A percentile compares a stretch with the other conserved stretches of the same genome.
Evolutionary conservation across 2,888 invertebrate species (phyloP).

Genomic region (Gastracanthus pulcherrimus): DNA sequence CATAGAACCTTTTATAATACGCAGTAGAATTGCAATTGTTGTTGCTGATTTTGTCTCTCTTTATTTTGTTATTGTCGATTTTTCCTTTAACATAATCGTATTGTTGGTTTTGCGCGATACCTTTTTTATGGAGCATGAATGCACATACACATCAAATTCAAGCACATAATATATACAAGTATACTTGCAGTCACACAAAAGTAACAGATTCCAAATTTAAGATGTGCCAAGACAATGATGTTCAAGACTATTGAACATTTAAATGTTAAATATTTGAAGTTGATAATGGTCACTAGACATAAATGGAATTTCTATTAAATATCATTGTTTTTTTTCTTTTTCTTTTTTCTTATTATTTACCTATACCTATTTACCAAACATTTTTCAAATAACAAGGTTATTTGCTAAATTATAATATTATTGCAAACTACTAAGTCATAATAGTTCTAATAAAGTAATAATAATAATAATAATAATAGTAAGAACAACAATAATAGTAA

Average conservation of each 20-base stretch:
- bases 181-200: conserved; percentile 10
- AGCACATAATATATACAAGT: conserved; percentile 23
- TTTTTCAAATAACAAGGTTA: too few species aligned
- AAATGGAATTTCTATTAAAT: too few species aligned
- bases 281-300: too few species aligned
- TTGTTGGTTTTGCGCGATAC: conserved; percentile 20
- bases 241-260: neutral
- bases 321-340: too few species aligned
- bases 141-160: conserved; percentile 56
- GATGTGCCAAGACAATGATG: neutral
- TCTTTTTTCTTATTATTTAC: too few species aligned
- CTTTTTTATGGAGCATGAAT: conserved; percentile 63
- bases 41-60: conserved; percentile 62
- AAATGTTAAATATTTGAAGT: too few species aligned
- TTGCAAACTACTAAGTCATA: too few species aligned
- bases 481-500: too few species aligned
- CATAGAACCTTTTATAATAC: conserved; percentile 68
- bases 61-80: conserved; percentile 58
- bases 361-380: too few species aligned
- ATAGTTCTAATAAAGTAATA: too few species aligned
- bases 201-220: neutral
- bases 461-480: too few species aligned
- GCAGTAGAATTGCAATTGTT: conserved; percentile 66
- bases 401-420: too few species aligned
- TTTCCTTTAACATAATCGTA: conserved; percentile 55